Base-by-base conservation (phyloP, 1,140 invertebrate species). In the Panagrolaimus sp. region DNA sequence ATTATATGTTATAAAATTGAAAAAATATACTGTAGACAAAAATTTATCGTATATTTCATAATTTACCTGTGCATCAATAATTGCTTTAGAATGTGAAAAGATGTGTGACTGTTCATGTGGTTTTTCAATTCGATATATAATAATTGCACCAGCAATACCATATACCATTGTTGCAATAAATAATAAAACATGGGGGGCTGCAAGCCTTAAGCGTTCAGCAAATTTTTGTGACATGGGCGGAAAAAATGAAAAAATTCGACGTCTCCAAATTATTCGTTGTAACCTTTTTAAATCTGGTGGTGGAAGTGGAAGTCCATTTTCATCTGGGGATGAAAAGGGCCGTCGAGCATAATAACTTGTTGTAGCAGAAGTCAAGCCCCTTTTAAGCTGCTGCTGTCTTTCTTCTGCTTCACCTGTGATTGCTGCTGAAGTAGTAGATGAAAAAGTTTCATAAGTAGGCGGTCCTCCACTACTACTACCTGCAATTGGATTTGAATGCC, bases 61-160 rank as follows among this genome's bases (percentile, higher is more conserved):
- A n/a, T n/a, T n/a, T n/a, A 79, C 77, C 63, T 76, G 75, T 13
- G 74, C 74, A 9, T 74, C 67, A n/a, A 67, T 64, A 13, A 72
- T 63, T 61, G 73, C 63, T 38, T 67, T 20, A 16, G 76, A 63
- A 44, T 76, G 70, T 31, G 63, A 38, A 16, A 53, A 47, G 14
- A 76, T 67, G 43, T 75, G 74, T 4, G 23, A 25, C 45, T 62
- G 16, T 20, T 75, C 65, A 31, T 51, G 48, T 13, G 23, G n/a
- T 45, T 27, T 48, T 43, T 72, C 72, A 44, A 27, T 69, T 14
- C 38, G 67, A 9, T 23, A 63, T 47, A 61, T 67, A 27, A 65
- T 43, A 42, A 78, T 45, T 13, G 74, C 74, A 16, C 74, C 74
- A 14, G 75, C n/a, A 25, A 76, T 42, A 20, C 53, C 51, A 57